These are phyloP conservation scores for Regulus satrapa DNA, from an alignment of 2,113 vertebrate genomes.

Conservation along the genomic window DNA sequence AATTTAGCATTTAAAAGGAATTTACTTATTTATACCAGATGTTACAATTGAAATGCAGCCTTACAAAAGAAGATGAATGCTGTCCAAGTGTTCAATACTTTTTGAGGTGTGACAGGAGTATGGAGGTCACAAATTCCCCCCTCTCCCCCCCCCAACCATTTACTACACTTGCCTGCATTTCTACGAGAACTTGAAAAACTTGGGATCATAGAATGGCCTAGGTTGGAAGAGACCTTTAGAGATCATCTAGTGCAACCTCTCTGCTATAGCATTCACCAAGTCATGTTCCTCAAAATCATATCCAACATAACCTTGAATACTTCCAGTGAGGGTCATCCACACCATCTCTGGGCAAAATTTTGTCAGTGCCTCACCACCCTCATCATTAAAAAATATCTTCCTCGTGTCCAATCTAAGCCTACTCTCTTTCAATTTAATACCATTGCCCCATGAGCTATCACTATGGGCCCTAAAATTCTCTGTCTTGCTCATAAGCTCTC, in stretches of 20 bases:
- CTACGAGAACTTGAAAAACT: background rate
- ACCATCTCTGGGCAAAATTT: background rate
- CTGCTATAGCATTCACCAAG: background rate
- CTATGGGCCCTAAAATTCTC: background rate
- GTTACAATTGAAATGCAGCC: background rate
- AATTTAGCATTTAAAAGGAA: background rate
- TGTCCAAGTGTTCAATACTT: background rate
- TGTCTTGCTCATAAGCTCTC: background rate
- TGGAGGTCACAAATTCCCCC: background rate
- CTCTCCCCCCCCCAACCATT: fast-evolving
- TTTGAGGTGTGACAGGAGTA: slow-evolving; percentile 3
- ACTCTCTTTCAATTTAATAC: background rate
- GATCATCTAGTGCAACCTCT: background rate
- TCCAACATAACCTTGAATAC: background rate
- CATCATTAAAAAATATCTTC: background rate
- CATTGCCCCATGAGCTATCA: background rate
- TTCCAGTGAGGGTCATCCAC: background rate
- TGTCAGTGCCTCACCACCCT: background rate
- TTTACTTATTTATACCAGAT: slow-evolving; percentile 34
- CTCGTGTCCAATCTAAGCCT: fast-evolving
- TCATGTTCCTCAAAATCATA: background rate
- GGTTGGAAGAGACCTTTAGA: background rate
- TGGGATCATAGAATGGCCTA: background rate
- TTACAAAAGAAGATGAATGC: background rate
- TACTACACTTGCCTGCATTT: background rate